Evolutionary conservation across 2,113 vertebrate genomes (phyloP).

Genomic region (Neogale vison): DNA sequence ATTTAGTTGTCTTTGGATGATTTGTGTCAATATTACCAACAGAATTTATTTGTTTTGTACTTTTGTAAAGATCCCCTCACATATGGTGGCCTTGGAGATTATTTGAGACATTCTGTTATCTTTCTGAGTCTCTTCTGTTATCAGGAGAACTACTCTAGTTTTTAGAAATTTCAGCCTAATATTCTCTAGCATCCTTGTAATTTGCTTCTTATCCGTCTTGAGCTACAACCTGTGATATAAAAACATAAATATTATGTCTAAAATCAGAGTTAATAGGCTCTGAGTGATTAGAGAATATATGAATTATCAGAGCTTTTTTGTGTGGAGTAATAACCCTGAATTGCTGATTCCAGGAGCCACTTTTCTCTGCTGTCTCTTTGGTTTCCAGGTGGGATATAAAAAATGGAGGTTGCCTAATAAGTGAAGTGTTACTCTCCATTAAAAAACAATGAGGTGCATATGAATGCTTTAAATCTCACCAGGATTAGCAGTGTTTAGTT

Average conservation of each 20-base stretch:
- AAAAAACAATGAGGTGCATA: slow-evolving; percentile 41
- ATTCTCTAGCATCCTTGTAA: background rate
- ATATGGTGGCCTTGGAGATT: background rate
- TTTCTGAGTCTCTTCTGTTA: background rate
- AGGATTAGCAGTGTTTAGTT: slow-evolving; percentile 65
- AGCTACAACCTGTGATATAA: background rate
- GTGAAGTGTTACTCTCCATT: slow-evolving; percentile 1
- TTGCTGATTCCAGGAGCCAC: background rate
- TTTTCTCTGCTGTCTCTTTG: background rate
- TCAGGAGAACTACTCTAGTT: background rate
- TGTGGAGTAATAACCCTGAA: background rate
- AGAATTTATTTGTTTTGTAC: slow-evolving; percentile 37
- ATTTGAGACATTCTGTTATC: background rate
- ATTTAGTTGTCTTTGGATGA: background rate
- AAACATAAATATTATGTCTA: slow-evolving; percentile 48
- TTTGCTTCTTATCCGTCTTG: background rate
- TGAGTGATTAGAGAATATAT: background rate
- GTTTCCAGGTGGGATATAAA: slow-evolving; percentile 21
- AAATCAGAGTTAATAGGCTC: slow-evolving; percentile 18
- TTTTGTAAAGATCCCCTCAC: background rate
- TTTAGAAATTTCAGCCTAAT: slow-evolving; percentile 3
- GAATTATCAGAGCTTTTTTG: background rate
- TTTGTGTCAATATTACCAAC: background rate
- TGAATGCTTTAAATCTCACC: slow-evolving; percentile 20
- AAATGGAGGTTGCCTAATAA: background rate